These are phyloP conservation scores for Pundamilia nyererei DNA, from an alignment of 2,113 vertebrate genomes.

Conservation along the genomic window DNA sequence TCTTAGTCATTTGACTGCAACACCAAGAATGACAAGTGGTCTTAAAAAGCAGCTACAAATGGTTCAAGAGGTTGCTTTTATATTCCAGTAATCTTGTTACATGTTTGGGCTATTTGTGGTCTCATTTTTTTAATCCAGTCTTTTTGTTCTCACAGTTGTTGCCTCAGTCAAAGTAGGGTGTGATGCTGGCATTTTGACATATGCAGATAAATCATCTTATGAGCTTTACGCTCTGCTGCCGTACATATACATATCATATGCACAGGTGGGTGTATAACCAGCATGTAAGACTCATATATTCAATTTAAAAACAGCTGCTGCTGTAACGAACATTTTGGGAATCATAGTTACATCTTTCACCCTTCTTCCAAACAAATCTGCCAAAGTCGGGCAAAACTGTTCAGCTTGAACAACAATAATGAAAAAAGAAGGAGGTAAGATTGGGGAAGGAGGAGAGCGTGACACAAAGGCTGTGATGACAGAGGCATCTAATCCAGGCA, in stretches of 20 bases:
- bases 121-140: neutral
- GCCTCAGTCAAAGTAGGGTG: neutral
- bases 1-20: slow-evolving; percentile 2
- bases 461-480: slow-evolving; percentile 70
- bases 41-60: slow-evolving; percentile 48
- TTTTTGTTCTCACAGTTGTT: slow-evolving; percentile 53
- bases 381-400: slow-evolving; percentile 14
- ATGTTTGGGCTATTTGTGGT: slow-evolving; percentile 37
- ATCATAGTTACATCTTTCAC: neutral
- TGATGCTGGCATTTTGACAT: neutral
- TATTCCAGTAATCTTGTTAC: slow-evolving; percentile 50
- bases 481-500: slow-evolving; percentile 73
- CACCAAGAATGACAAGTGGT: slow-evolving; percentile 8
- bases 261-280: neutral
- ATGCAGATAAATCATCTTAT: neutral
- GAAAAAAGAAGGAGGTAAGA: slow-evolving; percentile 35
- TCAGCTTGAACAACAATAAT: slow-evolving; percentile 53
- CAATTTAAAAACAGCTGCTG: neutral
- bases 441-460: slow-evolving; percentile 42
- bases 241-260: neutral
- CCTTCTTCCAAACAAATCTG: slow-evolving; percentile 19
- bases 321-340: neutral
- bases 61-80: slow-evolving; percentile 40
- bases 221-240: too few species aligned
- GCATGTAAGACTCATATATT: neutral